Percentiles rank a stretch among this genome's conserved stretches.
phyloP scores from a whole-genome alignment of 2,113 vertebrate species.

The Orientallactaga bullata region DNA sequence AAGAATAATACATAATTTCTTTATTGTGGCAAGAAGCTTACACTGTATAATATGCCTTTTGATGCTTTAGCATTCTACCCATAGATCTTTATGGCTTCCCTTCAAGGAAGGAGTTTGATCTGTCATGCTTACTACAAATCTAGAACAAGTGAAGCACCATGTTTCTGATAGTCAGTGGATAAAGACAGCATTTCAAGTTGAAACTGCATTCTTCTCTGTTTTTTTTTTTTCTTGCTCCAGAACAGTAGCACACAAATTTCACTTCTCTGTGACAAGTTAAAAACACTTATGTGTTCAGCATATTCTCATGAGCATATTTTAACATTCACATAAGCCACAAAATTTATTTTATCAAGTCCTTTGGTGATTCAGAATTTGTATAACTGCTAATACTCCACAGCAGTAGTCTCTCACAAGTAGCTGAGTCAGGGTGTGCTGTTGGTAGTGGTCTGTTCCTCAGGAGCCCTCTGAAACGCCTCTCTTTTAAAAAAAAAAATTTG shows the following conservation, averaged over 20 bases:
- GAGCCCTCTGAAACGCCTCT: neutral
- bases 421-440: neutral
- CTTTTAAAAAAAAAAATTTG: no score
- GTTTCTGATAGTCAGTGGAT: neutral
- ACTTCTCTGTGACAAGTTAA: neutral
- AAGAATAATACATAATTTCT: neutral
- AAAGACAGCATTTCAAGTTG: neutral
- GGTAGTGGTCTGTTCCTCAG: neutral
- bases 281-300: neutral
- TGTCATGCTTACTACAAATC: neutral
- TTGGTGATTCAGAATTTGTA: neutral
- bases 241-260: neutral
- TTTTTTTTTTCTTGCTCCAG: neutral
- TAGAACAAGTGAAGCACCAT: neutral
- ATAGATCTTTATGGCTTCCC: neutral
- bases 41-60: neutral
- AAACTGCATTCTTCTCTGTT: neutral
- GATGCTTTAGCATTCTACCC: neutral
- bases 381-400: neutral
- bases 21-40: slow-evolving; percentile 22
- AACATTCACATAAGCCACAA: neutral
- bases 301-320: neutral
- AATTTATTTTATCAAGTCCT: neutral
- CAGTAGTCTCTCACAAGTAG: neutral
- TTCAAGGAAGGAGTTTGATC: neutral